Evolutionary conservation across 2,113 vertebrate species (phyloP), one percentile per base, ranked within the genome.

Genomic region (Grantiella picta): DNA sequence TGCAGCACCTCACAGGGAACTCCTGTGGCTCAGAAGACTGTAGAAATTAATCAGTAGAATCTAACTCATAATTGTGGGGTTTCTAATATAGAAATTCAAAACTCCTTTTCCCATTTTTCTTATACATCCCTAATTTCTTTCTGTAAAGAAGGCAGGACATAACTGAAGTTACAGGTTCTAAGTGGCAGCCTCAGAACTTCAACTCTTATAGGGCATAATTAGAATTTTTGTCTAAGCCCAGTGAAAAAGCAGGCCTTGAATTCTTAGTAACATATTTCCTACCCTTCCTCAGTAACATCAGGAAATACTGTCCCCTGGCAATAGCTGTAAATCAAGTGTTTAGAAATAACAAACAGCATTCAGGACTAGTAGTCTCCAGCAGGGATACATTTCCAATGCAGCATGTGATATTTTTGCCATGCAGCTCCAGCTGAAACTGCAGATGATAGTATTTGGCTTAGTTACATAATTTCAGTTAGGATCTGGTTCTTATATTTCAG

Each of bases 401-500:
- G 52, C 49, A 71, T 14, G 42, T 12, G 81, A 38, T 70, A 79
- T 24, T 85, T 82, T 9, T 88, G 66, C 66, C 69, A 40, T 4
- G 57, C 65, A 75, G 25, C 70, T 89, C 70, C 75, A 86, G 50
- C 23, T 47, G 79, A 90, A 91, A 40, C 82, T 87, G 73, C 71
- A 91, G 78, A 91, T 80, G 42, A 89, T 6, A 61, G 47, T 7
- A 38, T 57, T 90, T 90, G 90, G 24, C 38, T 59, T n/a, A 35
- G 59, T 28, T 80, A 87, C 21, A 54, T 42, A 38, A 80, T 61
- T 79, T 72, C 84, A 77, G 70, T 29, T 20, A 38, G 50, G 90
- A 66, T 87, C 45, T 88, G 70, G 38, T 80, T 90, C 86, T 79
- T 82, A 2, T 59, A 66, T 95, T 95, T 94, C 89, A 91, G 85